Evolutionary conservation across 1,140 invertebrate species (phyloP), one percentile per base, ranked within the genome.

Genomic region (Drosophila pandora): DNA sequence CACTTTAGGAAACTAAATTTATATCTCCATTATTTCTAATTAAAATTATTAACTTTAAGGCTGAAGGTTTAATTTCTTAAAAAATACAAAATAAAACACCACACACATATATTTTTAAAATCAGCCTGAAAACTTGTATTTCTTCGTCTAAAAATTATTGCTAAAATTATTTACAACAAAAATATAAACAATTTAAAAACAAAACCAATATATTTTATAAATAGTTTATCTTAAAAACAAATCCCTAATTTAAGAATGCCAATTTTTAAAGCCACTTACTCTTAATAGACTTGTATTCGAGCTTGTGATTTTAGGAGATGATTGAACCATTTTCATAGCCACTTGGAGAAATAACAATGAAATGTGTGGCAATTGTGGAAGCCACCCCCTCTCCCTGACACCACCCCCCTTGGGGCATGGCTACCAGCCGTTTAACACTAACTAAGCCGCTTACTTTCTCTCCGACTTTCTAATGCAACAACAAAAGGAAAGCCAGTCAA

Each of bases 371-470:
- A 45, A 21, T 43, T 43, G 13, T 21, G 17, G 41, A 6, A 45
- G 17, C 13, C n/a, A 21, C 41, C 21, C 23, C 21, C 45, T 23
- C 48, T 50, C 10, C 53, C 13, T 21, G 6, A 17, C 8, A 21
- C 4, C 3, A 7, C 43, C 43, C 3, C 39, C 23, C 6, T 34
- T 39, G 41, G 50, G 57, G 49, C 60, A 75, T 63, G 57, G 55
- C 57, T 78, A 85, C 78, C 78, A 87, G 75, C 65, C 82, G 78
- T 85, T 85, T 82, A 85, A 85, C 82, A 87, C 82, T 81, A 87
- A 81, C 82, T 85, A 85, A 85, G 81, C 81, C 45, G 82, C 81
- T 85, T 85, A 85, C 81, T 87, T 87, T 76, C 55, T 69, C 64
- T 54, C 55, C 61, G 72, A 75, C 74, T 79, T 68, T 76, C 74